Evolutionary conservation across 2,113 vertebrate species (phyloP), one percentile per base, ranked within the genome.

Genomic region (Cebus imitator): DNA sequence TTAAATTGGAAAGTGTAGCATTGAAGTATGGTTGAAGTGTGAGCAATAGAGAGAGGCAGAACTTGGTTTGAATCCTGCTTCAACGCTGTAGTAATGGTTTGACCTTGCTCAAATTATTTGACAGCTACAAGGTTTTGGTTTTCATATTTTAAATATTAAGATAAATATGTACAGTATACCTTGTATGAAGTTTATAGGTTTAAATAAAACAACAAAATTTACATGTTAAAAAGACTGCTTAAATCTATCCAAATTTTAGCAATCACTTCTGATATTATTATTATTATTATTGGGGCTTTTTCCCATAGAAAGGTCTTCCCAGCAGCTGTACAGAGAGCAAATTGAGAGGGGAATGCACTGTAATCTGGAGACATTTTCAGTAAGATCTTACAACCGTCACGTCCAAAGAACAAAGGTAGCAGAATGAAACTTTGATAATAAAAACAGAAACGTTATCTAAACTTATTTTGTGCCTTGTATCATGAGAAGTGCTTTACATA

Each of bases 181-280:
- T 25, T 81, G 66, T 37, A 72, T 66, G 23, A 30, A 3, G 32
- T 73, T 85, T 61, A 32, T n/a, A 73, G 3, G 13, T 87, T 94
- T 81, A 90, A 83, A 40, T 84, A 80, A 87, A 93, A 75, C 64
- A 61, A 52, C 25, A 75, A 92, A 50, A 83, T 32, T 61, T 70
- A 85, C 43, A 11, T 45, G 30, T 58, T 48, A 20, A 48, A 6
- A 14, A 64, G 5, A 48, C 9, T 79, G 0, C 13, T 9, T 57
- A 40, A 80, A 43, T 75, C 11, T 72, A 75, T 12, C 80, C 18
- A 78, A 27, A 87, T 87, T 89, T 86, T 35, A 68, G 30, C 12
- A 70, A 30, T 37, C 27, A 17, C 23, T 75, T 3, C 30, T 87
- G 13, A 20, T 52, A 16, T 40, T 91, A 7, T 35, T 94, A 40